Base-by-base conservation (phyloP, 2,113 vertebrate genomes). In the Calyptommatus sinebrachiatus region DNA sequence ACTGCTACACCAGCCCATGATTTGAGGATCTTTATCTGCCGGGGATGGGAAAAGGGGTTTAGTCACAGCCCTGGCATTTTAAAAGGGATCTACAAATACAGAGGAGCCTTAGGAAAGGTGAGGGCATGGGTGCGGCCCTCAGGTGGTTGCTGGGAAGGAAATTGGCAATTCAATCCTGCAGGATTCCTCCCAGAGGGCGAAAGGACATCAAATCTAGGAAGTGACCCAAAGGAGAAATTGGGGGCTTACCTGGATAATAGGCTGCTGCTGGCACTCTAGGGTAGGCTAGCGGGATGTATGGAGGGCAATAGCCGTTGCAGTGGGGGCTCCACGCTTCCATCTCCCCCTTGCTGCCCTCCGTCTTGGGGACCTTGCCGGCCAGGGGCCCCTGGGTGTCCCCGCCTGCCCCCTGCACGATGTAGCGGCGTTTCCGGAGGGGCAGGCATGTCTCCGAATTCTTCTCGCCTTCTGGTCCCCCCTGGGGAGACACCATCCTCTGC, bases 361-460 rank as follows among this genome's bases (percentile, higher is more conserved):
- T 50, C 69, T 79, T 79, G 78, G 69, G 69, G 20, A 72, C 78
- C 28, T 79, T 79, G 78, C 78, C 78, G 6, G 78, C 60, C 69
- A 79, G 21, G 2, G 69, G 69, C 21, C 69, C 69, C 60, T 24
- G 78, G 1, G 50, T 11, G 11, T 50, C 78, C 60, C 41, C 60
- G 22, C 7, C 21, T 1, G 60, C 68, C 57, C 68, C 77, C 35
- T 62, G 53, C 57, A 62, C 2, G 4, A n/a, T n/a, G 6, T 63
- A 79, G 28, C 41, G 78, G 57, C 78, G 78, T 1, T 79, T 79
- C 3, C 78, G n/a, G 20, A 79, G 60, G 8, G 78, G 78, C 3
- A 79, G 16, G 6, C 2, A 72, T 5, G 45, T 79, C 69, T 79
- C 35, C 1, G 41, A 7, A 6, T 63, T 79, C 28, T 79, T 79